Evolutionary conservation across 2,797 vertebrate species (phyloP).

Genomic region (Pantherophis vulpinus): DNA sequence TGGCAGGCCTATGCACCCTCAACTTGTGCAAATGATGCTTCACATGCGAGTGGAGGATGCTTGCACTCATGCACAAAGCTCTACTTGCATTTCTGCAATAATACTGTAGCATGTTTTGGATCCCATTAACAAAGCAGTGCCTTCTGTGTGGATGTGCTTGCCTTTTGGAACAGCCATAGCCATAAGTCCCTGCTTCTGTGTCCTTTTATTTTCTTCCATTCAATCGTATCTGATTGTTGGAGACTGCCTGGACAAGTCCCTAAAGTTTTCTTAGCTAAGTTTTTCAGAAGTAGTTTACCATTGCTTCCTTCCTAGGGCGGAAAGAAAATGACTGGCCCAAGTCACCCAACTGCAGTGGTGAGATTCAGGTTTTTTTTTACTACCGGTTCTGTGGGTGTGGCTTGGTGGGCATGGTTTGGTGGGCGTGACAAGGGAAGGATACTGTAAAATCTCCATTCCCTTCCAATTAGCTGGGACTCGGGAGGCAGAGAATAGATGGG

Average conservation of each 20-base stretch:
- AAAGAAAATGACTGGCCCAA: not conserved
- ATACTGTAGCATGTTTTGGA: not conserved
- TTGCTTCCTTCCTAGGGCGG: not conserved
- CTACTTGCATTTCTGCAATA: not conserved
- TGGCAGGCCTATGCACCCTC: not conserved
- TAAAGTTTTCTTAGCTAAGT: not conserved
- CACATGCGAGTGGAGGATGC: too few relatives aligned
- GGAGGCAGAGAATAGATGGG: too few relatives aligned
- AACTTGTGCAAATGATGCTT: not conserved
- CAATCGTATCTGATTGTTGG: not conserved
- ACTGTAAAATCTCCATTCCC: too few relatives aligned
- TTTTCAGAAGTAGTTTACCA: not conserved
- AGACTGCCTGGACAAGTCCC: not conserved
- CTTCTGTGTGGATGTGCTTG: not conserved
- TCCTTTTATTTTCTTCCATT: not conserved
- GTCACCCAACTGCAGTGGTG: not conserved
- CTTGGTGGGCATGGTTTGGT: too few relatives aligned
- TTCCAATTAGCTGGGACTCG: accelerated
- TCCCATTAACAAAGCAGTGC: not conserved
- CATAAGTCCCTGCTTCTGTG: not conserved
- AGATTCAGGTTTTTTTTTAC: too few relatives aligned
- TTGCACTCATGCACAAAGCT: too few relatives aligned
- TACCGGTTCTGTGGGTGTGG: too few relatives aligned
- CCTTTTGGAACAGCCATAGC: not conserved
- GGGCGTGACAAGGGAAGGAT: too few relatives aligned